These are phyloP conservation scores for Pterocles gutturalis DNA, from an alignment of 2,113 vertebrate genomes.

Conservation along the genomic window DNA sequence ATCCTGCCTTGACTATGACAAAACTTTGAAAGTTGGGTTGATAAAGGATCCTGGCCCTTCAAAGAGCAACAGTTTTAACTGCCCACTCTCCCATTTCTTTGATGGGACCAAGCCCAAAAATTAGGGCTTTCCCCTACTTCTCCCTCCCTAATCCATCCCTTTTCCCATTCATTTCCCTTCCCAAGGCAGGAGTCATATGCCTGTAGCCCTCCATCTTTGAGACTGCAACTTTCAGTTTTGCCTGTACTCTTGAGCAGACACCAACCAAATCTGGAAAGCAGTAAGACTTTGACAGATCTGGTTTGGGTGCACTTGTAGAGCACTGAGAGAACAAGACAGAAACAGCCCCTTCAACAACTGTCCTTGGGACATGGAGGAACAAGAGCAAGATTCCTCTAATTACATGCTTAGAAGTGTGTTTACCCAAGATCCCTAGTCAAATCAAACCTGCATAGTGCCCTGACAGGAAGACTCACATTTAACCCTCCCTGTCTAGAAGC, in stretches of 20 bases:
- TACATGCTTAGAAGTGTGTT: background rate
- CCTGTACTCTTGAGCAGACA: background rate
- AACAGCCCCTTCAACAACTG: background rate
- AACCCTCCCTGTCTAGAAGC: background rate
- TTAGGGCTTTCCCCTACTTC: background rate
- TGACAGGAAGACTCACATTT: background rate
- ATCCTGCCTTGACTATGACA: background rate
- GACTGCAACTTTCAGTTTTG: background rate
- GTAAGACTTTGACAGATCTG: background rate
- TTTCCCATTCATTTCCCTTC: background rate
- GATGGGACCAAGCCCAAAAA: background rate
- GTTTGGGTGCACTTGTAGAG: background rate
- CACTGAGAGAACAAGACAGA: rapidly evolving
- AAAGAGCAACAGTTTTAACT: background rate
- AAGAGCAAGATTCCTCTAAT: background rate
- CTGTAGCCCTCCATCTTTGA: background rate
- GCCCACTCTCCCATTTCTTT: background rate
- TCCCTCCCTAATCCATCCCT: background rate
- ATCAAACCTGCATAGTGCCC: background rate
- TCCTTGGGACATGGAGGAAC: background rate
- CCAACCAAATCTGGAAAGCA: background rate
- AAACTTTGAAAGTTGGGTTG: background rate
- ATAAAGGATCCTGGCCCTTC: background rate
- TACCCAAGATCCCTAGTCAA: rapidly evolving
- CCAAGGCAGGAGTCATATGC: rapidly evolving